These are phyloP conservation scores for Leptogaster cylindrica DNA, from an alignment of 2,888 invertebrate species.

Conservation along the genomic window DNA sequence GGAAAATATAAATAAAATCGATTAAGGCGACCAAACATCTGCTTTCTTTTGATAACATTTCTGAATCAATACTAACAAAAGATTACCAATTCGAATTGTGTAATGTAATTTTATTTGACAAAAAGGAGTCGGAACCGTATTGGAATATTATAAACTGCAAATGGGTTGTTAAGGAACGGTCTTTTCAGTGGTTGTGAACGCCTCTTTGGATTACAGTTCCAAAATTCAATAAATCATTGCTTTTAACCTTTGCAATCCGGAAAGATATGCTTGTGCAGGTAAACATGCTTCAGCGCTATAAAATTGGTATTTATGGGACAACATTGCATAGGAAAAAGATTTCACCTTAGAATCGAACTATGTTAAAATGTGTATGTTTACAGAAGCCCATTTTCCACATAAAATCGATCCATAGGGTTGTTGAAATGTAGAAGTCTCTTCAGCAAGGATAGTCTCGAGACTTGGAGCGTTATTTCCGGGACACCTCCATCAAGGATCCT, in stretches of 20 bases:
- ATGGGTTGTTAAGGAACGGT: not conserved
- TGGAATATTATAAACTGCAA: not conserved
- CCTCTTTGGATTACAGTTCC: not conserved
- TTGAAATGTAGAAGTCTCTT: too few relatives aligned
- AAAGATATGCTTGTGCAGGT: conserved; percentile 11
- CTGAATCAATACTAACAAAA: not conserved
- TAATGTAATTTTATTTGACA: not conserved
- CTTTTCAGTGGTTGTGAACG: not conserved
- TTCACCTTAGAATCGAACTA: too few relatives aligned
- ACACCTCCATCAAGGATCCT: too few relatives aligned
- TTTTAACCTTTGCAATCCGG: not conserved
- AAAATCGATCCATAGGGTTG: conserved; percentile 10
- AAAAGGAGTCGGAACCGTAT: not conserved
- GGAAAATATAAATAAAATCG: conserved; percentile 19
- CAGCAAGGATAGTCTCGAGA: too few relatives aligned
- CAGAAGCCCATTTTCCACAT: conserved; percentile 16
- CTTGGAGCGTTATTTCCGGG: too few relatives aligned
- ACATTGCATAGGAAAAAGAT: not conserved
- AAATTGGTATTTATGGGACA: conserved; percentile 8
- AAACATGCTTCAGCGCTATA: conserved; percentile 26
- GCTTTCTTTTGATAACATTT: too few relatives aligned
- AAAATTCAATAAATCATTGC: conserved; percentile 21
- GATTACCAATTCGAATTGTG: not conserved
- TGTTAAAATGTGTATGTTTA: conserved; percentile 13
- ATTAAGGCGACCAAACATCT: not conserved